Conservation (phyloP, 2,888 invertebrate genomes). For the Muschampia plurimacula region DNA sequence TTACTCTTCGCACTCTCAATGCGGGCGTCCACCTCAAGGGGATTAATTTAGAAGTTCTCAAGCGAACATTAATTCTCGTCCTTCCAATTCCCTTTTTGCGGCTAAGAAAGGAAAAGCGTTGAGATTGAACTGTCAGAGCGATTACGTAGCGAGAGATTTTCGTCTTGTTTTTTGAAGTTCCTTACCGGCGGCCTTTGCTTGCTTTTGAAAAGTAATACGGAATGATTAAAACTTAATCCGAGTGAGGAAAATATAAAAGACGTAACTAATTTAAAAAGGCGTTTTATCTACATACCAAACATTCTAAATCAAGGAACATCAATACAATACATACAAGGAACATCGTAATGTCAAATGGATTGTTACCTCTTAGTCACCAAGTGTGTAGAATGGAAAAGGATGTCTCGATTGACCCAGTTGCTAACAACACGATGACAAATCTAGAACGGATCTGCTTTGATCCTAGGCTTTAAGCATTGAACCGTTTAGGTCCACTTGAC, state of each 20-base stretch:
- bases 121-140: conserved; percentile 62
- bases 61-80: conserved; percentile 66
- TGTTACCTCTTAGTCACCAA: conserved; percentile 29
- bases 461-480: background rate
- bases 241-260: background rate
- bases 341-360: conserved; percentile 22
- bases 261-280: background rate
- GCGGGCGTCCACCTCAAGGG: conserved; percentile 70
- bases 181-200: conserved; percentile 4
- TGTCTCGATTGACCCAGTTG: conserved; percentile 30
- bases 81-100: conserved; percentile 71
- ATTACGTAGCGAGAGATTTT: conserved; percentile 53
- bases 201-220: conserved; percentile 9
- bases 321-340: too few species aligned
- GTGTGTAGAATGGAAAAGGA: conserved; percentile 24
- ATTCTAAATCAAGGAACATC: background rate
- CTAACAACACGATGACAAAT: conserved; percentile 26
- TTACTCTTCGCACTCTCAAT: conserved; percentile 66
- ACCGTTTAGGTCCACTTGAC: background rate
- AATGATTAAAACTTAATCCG: conserved; percentile 27
- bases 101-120: conserved; percentile 56
- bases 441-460: conserved; percentile 4
- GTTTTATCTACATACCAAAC: background rate
- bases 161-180: conserved; percentile 35
- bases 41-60: conserved; percentile 76